phyloP scores from a whole-genome alignment of 30 jellyfish, hydroid and myxozoan genomes.

The Pseudorhiza aurosa region DNA sequence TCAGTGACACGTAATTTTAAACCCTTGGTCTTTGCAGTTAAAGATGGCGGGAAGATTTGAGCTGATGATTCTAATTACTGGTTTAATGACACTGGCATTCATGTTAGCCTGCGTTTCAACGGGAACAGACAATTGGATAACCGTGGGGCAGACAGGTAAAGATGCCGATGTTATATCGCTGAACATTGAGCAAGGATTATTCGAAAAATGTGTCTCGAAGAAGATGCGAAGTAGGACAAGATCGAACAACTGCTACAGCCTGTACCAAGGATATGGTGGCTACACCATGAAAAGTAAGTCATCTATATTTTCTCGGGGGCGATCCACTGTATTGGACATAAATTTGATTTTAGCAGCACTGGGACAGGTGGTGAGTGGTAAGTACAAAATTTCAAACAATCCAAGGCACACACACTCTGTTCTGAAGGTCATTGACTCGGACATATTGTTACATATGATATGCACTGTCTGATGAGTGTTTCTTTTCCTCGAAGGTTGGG shows the following conservation, averaged over 20 bases:
- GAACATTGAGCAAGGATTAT: conserved; percentile 14
- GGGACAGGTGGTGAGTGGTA: no score
- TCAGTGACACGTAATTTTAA: not conserved
- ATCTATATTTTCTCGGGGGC: no score
- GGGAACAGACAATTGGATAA: conserved; percentile 53
- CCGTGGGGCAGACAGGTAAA: conserved; percentile 28
- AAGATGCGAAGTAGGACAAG: conserved; percentile 19
- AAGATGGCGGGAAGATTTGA: conserved; percentile 69
- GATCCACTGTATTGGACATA: no score
- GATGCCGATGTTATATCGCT: conserved; percentile 13
- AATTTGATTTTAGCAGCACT: no score
- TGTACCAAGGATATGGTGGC: conserved; percentile 14
- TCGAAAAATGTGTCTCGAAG: conserved; percentile 21
- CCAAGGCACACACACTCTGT: no score
- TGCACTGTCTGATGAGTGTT: not conserved
- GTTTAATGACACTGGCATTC: conserved; percentile 42
- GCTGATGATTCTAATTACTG: conserved; percentile 35
- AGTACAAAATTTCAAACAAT: no score
- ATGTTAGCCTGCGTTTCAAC: conserved; percentile 58
- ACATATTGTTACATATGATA: not conserved
- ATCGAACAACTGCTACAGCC: conserved; percentile 31
- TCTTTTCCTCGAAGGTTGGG: conserved; percentile 48
- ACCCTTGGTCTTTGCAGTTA: not conserved
- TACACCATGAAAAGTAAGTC: conserved; percentile 11
- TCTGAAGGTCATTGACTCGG: no score